Evolutionary conservation across 2,888 invertebrate species (phyloP), one percentile per base, ranked within the genome.

Genomic region (Chrysolina americana): DNA sequence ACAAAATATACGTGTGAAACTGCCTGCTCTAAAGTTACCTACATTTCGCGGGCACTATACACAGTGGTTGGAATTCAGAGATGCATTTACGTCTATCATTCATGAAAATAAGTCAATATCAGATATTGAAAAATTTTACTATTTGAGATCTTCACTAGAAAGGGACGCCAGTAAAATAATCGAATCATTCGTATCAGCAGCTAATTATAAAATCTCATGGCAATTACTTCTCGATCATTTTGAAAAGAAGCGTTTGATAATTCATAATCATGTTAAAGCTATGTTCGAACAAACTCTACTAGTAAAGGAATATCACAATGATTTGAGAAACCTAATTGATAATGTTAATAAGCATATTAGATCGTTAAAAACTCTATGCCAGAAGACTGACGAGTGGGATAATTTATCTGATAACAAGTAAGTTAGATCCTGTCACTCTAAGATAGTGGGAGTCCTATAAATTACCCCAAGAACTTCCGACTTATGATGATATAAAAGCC

Each of bases 121-220:
- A 10, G 21, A 19, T 17, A 68, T 75, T 53, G 69, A 75, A 62
- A 75, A 74, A 62, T 76, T 71, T 41, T 70, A 76, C 47, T 76
- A 74, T 44, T 66, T 74, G 19, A 69, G 65, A 23, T 19, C 65
- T 10, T 76, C 70, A 44, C 50, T 73, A n/a, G 47, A 66, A 65
- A 66, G 59, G 47, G 76, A 77, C 19, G 78, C 79, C 0, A 63
- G 64, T 1, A 17, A 78, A 28, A 62, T 77, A 5, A 80, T 80
- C 23, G 53, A 71, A 44, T 77, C 75, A 19, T 56, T 81, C 21
- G 70, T 75, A 64, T 71, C 80, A 3, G 71, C 53, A 8, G 19
- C 56, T 8, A 81, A 80, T 71, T 81, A 81, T 64, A 23, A 50
- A 50, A 70, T 70, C 21, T 78, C 82, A 10, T 82, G 79, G 79